Conservation (phyloP, 2,888 invertebrate genomes). For the Nemotelus pantherinus region DNA sequence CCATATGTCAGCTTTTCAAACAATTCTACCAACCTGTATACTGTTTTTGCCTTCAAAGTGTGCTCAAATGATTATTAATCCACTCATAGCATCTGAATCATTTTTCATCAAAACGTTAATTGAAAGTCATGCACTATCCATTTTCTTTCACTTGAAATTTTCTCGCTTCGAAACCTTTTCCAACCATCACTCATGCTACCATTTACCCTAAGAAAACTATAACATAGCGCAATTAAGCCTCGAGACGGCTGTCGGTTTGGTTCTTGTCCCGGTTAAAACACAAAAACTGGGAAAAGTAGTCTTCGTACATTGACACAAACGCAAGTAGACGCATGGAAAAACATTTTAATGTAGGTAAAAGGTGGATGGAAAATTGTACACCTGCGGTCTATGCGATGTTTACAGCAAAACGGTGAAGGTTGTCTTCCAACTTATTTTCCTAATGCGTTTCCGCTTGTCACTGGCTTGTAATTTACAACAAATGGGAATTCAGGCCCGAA, state of each 20-base stretch:
- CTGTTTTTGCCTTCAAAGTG: no score
- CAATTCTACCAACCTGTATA: no score
- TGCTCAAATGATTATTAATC: no score
- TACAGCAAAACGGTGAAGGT: background rate
- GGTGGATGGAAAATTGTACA: slow-evolving; percentile 21
- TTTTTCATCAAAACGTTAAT: slow-evolving; percentile 5
- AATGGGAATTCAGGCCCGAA: slow-evolving; percentile 18
- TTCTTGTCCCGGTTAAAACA: slow-evolving; percentile 12
- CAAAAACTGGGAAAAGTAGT: background rate
- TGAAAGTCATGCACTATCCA: slow-evolving; percentile 22
- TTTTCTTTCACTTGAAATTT: background rate
- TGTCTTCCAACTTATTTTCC: background rate
- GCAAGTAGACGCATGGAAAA: background rate
- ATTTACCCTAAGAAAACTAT: no score
- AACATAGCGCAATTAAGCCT: background rate
- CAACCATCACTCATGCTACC: background rate
- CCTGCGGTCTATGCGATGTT: slow-evolving; percentile 15
- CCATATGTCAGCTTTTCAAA: no score
- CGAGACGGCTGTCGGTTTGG: background rate
- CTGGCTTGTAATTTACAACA: slow-evolving; percentile 38
- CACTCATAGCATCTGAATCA: no score
- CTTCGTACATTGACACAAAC: slow-evolving; percentile 4
- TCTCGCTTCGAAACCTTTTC: background rate
- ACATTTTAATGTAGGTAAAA: slow-evolving; percentile 28
- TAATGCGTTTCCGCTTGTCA: slow-evolving; percentile 36